Evolutionary conservation across 2,113 vertebrate genomes (phyloP), one percentile per base, ranked within the genome.

Genomic region (Dipodomys stephensi): DNA sequence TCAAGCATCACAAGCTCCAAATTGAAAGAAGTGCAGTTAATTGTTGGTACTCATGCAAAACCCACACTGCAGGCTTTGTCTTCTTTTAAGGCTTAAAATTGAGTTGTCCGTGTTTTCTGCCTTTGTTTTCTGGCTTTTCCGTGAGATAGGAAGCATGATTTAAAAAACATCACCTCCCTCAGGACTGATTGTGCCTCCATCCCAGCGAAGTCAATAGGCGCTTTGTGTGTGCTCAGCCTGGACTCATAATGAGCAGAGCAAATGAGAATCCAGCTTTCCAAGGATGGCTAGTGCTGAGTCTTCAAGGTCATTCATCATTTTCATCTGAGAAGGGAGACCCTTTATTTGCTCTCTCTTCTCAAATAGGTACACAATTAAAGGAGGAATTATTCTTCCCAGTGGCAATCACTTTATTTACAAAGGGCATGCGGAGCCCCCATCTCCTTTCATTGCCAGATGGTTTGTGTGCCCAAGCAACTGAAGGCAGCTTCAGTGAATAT

Each of bases 281-380:
- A 95, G 84, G 85, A 95, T 90, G 88, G 71, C 93, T 96, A 95
- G 95, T 94, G 95, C 96, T 93, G 71, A 97, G 93, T 93, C 94
- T 95, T 97, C 97, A 96, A 96, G 96, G 94, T 95, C 94, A 96
- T 96, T 96, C 94, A 96, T 96, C 96, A 96, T 92, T 96, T 94
- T 97, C 88, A 80, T 96, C 74, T 88, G 93, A 88, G 96, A 96
- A 96, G 79, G 93, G 67, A 93, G 76, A 94, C 64, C 79, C 85
- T 96, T 94, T 94, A 96, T 95, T 92, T 95, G 92, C 87, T 90
- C 73, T 96, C 78, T 96, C 88, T 83, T 96, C 90, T 94, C 83
- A 95, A 92, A 93, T 95, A 96, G 94, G 96, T 96, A 95, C 65
- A 96, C 92, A 96, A 97, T 97, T 97, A 97, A 96, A 94, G 93